Evolutionary conservation across 2,797 vertebrate genomes (phyloP).

Genomic region (Lutjanus argentimaculatus): DNA sequence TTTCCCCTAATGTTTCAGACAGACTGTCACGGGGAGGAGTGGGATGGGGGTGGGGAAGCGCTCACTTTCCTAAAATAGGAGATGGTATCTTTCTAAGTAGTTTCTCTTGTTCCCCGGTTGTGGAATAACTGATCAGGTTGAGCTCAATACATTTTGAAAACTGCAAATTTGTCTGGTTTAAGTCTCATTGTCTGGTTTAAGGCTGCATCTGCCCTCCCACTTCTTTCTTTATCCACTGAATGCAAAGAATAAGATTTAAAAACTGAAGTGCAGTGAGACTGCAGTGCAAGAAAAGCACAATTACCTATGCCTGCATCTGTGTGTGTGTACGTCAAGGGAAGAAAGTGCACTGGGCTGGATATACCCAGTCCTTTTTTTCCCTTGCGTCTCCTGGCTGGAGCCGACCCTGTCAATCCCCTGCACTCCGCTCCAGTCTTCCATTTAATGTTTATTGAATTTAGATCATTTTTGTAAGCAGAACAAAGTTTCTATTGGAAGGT

Average conservation of each 20-base stretch:
- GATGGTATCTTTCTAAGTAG: slow-evolving; percentile 76
- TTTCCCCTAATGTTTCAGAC: slow-evolving; percentile 54
- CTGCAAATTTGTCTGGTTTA: slow-evolving; percentile 56
- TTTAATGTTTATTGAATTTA: slow-evolving; percentile 71
- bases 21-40: slow-evolving; percentile 51
- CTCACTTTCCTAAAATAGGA: slow-evolving; percentile 72
- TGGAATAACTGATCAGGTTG: slow-evolving; percentile 69
- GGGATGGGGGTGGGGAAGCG: slow-evolving; percentile 39
- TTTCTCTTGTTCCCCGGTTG: slow-evolving; percentile 76
- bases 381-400: slow-evolving; percentile 51
- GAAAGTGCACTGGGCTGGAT: slow-evolving; percentile 18
- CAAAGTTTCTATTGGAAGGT: slow-evolving; percentile 54
- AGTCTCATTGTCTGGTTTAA: slow-evolving; percentile 36
- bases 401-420: slow-evolving; percentile 44
- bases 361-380: slow-evolving; percentile 33
- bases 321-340: slow-evolving; percentile 15
- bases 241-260: slow-evolving; percentile 52
- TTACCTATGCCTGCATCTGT: slow-evolving; percentile 7
- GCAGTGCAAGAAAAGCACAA: slow-evolving; percentile 42
- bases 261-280: slow-evolving; percentile 17
- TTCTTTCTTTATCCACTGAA: slow-evolving; percentile 42
- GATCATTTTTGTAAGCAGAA: slow-evolving; percentile 62
- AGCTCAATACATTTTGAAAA: slow-evolving; percentile 67
- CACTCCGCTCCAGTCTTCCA: slow-evolving; percentile 46
- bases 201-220: slow-evolving; percentile 34